Conservation (phyloP, 2,888 invertebrate genomes). For the Schizotus pectinicornis region DNA sequence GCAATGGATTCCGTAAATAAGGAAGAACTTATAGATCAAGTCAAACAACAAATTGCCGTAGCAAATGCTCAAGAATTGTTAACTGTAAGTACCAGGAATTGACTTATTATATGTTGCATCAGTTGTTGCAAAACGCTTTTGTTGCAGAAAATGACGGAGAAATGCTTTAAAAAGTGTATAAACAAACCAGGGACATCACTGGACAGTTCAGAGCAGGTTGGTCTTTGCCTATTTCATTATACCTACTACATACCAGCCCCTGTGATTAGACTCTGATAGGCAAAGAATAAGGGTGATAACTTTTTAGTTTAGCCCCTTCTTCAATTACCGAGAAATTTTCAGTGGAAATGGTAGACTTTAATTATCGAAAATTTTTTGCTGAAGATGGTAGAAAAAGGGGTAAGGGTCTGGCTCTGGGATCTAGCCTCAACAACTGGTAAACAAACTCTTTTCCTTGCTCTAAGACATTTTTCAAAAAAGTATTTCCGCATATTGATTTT, state of each 20-base stretch:
- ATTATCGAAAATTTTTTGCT: neutral
- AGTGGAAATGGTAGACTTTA: no score
- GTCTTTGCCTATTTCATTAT: neutral
- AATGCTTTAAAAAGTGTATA: constrained; percentile 96
- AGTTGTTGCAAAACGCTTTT: constrained; percentile 25
- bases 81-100: constrained; percentile 64
- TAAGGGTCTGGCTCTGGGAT: no score
- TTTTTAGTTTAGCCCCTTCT: no score
- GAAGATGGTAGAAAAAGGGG: no score
- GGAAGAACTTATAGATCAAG: constrained; percentile 91
- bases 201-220: constrained; percentile 81
- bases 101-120: neutral
- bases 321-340: no score
- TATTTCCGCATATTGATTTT: no score
- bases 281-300: neutral
- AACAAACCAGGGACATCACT: constrained; percentile 87
- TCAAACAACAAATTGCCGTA: constrained; percentile 93
- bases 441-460: no score
- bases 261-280: constrained; percentile 1
- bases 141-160: constrained; percentile 92
- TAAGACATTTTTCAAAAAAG: no score
- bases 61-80: constrained; percentile 93
- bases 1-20: constrained; percentile 65
- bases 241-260: no score
- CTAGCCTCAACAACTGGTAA: no score